Evolutionary conservation across 2,888 invertebrate species (phyloP).

Genomic region (Orthonychiurus folsomi): DNA sequence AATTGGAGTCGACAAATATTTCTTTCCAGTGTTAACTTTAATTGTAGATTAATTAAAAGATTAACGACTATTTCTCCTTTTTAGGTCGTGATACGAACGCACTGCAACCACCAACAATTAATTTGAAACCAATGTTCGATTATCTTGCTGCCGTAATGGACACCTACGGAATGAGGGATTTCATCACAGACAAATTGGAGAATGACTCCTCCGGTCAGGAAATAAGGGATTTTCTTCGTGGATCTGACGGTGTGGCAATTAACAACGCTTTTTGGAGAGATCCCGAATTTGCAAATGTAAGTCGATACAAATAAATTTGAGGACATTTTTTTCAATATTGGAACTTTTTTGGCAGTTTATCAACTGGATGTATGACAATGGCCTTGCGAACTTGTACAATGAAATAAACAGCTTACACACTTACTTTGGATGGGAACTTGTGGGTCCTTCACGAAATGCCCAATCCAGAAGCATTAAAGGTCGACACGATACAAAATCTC

Average conservation of each 20-base stretch:
- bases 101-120: background rate
- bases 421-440: conserved; percentile 5
- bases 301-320: too few relatives aligned
- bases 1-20: too few relatives aligned
- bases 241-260: background rate
- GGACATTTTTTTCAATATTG: background rate
- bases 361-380: conserved; percentile 4
- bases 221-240: background rate
- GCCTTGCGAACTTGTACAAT: conserved; percentile 5
- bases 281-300: conserved; percentile 6
- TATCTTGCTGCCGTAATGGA: background rate
- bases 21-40: too few relatives aligned
- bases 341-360: conserved; percentile 6
- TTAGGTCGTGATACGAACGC: background rate
- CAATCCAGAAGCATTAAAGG: background rate
- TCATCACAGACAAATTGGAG: background rate
- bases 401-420: conserved; percentile 1
- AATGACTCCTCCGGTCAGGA: background rate
- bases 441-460: background rate
- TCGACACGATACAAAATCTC: background rate
- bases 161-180: background rate
- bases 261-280: background rate
- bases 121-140: conserved; percentile 3
- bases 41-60: too few relatives aligned
- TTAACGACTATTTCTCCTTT: too few relatives aligned